Evolutionary conservation across 1,140 invertebrate genomes (phyloP), one percentile per base, ranked within the genome.

Genomic region (Brachystomella parvula): DNA sequence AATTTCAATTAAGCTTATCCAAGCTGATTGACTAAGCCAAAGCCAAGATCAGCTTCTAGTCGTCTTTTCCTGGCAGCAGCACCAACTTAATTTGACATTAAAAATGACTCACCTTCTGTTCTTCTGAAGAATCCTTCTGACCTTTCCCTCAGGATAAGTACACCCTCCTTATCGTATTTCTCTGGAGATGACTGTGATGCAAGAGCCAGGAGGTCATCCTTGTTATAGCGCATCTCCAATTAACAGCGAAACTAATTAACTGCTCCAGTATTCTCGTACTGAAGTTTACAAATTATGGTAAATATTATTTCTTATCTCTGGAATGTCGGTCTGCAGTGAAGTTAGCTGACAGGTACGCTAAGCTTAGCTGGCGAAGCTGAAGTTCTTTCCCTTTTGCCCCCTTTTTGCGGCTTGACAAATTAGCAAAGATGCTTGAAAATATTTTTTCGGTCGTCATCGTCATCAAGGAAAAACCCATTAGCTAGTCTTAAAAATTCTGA

Each of bases 161-260:
- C 83, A 24, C 94, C 93, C 83, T 96, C 92, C 75, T 91, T 92
- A 76, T 95, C 92, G 80, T 94, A 95, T 77, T 89, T 90, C 73
- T 89, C 86, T 17, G 87, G 86, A 6, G 49, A 53, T 29, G 90
- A 87, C 77, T 93, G 89, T 6, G 87, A 87, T 56, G 90, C 91
- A 76, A 96, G 77, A 61, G 87, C 85, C 68, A 86, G 81, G 71
- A 96, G 78, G 78, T 94, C 92, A 77, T 89, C 87, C 76, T 88
- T 90, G 78, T 96, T 96, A 77, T 92, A 95, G 76, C 90, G 82
- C 92, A 96, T 95, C 44, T 15, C 49, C n/a, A n/a, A n/a, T n/a
- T n/a, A n/a, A n/a, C n/a, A n/a, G n/a, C n/a, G n/a, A n/a, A n/a
- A n/a, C n/a, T n/a, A n/a, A n/a, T n/a, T n/a, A n/a, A n/a, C n/a